A percentile compares a stretch with the other conserved stretches of the same genome.
These are phyloP conservation scores for Halcyon senegalensis DNA, from an alignment of 2,113 vertebrate genomes.

Conservation along the genomic window DNA sequence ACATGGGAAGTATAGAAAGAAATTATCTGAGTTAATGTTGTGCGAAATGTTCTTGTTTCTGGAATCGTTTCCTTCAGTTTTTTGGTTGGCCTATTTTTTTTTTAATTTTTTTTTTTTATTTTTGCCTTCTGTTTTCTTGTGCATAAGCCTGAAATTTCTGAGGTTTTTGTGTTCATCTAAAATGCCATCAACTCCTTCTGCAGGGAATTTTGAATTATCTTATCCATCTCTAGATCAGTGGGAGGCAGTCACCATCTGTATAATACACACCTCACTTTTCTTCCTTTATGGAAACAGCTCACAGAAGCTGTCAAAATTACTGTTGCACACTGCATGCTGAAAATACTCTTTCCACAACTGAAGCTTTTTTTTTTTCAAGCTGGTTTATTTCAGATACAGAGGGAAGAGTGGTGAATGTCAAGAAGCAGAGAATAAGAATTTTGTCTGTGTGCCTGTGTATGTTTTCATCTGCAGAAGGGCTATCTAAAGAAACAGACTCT, in stretches of 20 bases:
- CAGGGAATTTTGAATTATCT: not conserved
- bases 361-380: not conserved
- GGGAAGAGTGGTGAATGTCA: not conserved
- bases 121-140: not conserved
- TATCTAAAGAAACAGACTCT: not conserved
- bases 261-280: not conserved
- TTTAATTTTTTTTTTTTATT: not conserved
- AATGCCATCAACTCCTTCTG: not conserved
- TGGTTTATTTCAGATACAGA: not conserved
- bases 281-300: not conserved
- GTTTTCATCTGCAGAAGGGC: not conserved
- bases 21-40: not conserved
- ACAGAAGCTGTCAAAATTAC: not conserved
- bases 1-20: fast-evolving
- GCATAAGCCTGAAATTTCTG: not conserved
- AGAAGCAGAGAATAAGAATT: not conserved
- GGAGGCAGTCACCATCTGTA: not conserved
- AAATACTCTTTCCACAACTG: not conserved
- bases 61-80: not conserved
- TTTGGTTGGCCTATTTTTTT: not conserved
- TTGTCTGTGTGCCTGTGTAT: not conserved
- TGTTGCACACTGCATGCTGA: not conserved
- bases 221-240: not conserved
- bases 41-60: not conserved
- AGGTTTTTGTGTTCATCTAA: not conserved